Evolutionary conservation across 1,140 invertebrate genomes (phyloP).

Genomic region (Calephelis nemesis): DNA sequence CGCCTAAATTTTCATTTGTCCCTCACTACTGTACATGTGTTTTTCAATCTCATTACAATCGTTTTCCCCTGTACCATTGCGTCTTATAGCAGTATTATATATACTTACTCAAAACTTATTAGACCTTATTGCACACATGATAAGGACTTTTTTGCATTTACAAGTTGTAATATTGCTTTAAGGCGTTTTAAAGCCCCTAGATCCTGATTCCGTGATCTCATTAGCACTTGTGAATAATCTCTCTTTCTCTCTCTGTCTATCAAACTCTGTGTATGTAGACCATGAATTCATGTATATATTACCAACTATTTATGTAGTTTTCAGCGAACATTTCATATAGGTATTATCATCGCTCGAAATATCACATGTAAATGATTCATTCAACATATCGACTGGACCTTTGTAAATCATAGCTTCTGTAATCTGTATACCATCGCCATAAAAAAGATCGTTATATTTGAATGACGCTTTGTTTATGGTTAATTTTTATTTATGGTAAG

Average conservation of each 20-base stretch:
- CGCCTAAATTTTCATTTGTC: conserved; percentile 63
- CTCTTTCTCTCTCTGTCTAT: conserved; percentile 40
- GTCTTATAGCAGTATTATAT: conserved; percentile 26
- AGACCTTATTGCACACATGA: too few relatives aligned
- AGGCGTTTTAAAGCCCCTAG: conserved; percentile 40
- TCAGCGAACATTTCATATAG: conserved; percentile 21
- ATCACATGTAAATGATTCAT: conserved; percentile 23
- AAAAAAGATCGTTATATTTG: conserved; percentile 29
- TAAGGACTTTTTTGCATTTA: too few relatives aligned
- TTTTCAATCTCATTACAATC: background rate
- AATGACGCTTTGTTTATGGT: conserved; percentile 25
- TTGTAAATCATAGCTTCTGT: conserved; percentile 33
- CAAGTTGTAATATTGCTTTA: too few relatives aligned
- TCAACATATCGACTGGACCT: conserved; percentile 27
- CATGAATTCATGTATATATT: conserved; percentile 51
- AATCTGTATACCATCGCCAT: conserved; percentile 24
- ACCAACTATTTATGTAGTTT: conserved; percentile 43
- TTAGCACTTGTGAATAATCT: conserved; percentile 76
- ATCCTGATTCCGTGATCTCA: conserved; percentile 50
- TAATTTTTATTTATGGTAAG: conserved; percentile 39
- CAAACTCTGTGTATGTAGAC: conserved; percentile 42
- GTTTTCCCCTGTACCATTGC: too few relatives aligned
- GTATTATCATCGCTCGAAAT: conserved; percentile 17
- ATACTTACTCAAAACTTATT: too few relatives aligned
- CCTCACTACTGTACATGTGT: conserved; percentile 56